Evolutionary conservation across 1,140 invertebrate genomes (phyloP).

Genomic region (Akabosia matsudoensis): DNA sequence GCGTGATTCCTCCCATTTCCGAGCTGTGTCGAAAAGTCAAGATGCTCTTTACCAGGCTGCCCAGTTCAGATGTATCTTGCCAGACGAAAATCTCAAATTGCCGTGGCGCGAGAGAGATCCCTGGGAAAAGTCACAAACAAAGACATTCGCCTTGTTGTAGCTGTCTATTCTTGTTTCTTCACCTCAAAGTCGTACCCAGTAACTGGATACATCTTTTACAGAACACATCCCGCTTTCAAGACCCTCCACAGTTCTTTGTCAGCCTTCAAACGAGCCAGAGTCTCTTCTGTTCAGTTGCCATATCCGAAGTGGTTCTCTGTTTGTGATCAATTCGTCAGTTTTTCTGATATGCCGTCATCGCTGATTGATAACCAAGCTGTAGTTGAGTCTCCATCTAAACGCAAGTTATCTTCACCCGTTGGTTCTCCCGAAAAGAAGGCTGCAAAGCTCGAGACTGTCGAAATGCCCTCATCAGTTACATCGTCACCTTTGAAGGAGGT

Average conservation of each 20-base stretch:
- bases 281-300: background rate
- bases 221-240: slow-evolving; percentile 12
- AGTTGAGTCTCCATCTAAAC: background rate
- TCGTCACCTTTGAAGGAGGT: background rate
- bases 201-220: background rate
- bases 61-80: too few relatives aligned
- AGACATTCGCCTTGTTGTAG: background rate
- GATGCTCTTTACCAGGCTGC: too few relatives aligned
- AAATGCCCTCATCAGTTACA: background rate
- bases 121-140: too few relatives aligned
- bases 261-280: background rate
- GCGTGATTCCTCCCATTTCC: too few relatives aligned
- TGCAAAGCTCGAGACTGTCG: background rate
- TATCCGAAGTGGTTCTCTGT: background rate
- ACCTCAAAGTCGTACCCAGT: background rate
- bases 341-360: background rate
- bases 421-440: background rate
- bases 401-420: background rate
- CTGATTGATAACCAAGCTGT: background rate
- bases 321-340: background rate
- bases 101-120: too few relatives aligned
- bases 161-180: background rate
- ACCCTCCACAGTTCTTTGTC: background rate
- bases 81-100: too few relatives aligned
- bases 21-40: too few relatives aligned